Conservation (phyloP, 1,140 invertebrate species). For the Neodiprion lecontei region DNA sequence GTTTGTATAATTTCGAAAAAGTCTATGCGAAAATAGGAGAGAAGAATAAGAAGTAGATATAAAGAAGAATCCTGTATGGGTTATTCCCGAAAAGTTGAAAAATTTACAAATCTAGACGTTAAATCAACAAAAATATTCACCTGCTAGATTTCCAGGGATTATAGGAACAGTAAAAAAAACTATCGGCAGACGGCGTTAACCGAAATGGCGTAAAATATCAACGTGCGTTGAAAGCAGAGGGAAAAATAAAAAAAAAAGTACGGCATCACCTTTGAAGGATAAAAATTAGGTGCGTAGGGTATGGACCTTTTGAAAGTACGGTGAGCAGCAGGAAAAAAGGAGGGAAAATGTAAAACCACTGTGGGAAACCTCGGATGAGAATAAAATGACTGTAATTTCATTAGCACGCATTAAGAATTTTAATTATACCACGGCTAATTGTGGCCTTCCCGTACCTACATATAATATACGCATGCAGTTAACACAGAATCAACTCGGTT, state of each 20-base stretch:
- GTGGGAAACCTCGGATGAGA: background rate
- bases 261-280: no score
- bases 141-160: no score
- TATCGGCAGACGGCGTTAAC: background rate
- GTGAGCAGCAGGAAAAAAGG: no score
- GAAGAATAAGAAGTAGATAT: background rate
- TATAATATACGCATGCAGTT: background rate
- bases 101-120: background rate
- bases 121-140: no score
- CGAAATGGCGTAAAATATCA: no score
- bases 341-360: background rate
- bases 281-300: no score
- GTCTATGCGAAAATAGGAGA: background rate
- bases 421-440: background rate
- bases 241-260: background rate
- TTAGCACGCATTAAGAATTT: background rate
- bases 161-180: background rate
- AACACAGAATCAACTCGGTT: no score
- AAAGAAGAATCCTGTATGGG: no score
- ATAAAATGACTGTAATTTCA: constrained; percentile 6
- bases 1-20: background rate
- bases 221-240: background rate
- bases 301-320: no score
- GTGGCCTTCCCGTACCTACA: background rate
- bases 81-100: background rate